Percentiles rank a stretch among this genome's conserved stretches.
Conservation (phyloP, 2,888 invertebrate species). For the Lasioglossum morio region DNA sequence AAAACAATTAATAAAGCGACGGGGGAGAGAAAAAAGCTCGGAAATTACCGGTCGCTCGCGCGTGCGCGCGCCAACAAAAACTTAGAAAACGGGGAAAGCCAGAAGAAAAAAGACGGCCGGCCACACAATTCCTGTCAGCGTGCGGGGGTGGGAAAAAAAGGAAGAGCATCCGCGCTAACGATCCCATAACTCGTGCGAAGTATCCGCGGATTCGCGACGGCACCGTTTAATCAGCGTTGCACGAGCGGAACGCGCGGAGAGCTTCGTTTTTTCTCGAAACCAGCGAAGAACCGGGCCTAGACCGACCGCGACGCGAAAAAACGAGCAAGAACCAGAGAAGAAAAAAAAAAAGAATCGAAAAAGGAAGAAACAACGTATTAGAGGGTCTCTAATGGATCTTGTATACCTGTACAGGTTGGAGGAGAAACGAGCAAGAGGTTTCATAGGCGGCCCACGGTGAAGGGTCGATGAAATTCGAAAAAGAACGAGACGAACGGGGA, state of each 20-base stretch:
- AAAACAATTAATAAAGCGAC: background rate
- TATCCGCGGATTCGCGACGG: background rate
- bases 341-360: background rate
- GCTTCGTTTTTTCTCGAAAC: slow-evolving; percentile 27
- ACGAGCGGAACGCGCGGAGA: slow-evolving; percentile 34
- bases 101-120: background rate
- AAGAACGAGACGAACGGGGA: slow-evolving; percentile 24
- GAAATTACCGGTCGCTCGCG: background rate
- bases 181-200: slow-evolving; percentile 36
- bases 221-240: slow-evolving; percentile 39
- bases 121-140: slow-evolving; percentile 10
- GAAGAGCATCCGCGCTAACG: slow-evolving; percentile 25
- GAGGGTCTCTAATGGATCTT: slow-evolving; percentile 45
- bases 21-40: background rate
- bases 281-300: background rate
- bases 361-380: slow-evolving; percentile 20
- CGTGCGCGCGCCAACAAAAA: background rate
- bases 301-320: slow-evolving; percentile 28
- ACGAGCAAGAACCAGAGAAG: background rate
- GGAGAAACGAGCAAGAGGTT: background rate
- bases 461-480: slow-evolving; percentile 60
- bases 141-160: background rate
- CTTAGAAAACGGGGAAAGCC: background rate
- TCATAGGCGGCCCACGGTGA: slow-evolving; percentile 28
- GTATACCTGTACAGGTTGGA: slow-evolving; percentile 28